A percentile compares a stretch with the other conserved stretches of the same genome.
These are phyloP conservation scores for Tapera naevia DNA, from an alignment of 2,797 vertebrate genomes.

Conservation along the genomic window DNA sequence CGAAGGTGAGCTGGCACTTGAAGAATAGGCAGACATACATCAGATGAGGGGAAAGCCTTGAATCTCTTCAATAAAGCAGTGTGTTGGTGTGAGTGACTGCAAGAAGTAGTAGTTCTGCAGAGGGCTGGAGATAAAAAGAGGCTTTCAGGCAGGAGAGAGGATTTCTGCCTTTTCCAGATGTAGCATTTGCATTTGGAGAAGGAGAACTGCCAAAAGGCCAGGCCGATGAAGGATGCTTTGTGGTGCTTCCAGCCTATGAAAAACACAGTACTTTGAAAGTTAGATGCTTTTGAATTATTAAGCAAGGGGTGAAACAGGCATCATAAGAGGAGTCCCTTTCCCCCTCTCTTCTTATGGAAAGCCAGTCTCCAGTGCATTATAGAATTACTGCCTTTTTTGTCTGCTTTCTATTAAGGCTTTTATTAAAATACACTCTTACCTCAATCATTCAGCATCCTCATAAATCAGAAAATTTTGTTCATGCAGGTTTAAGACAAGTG, in stretches of 20 bases:
- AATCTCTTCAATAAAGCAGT: slow-evolving; percentile 28
- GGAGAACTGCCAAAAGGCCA: slow-evolving; percentile 56
- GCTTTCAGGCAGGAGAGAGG: slow-evolving; percentile 67
- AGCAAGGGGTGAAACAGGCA: slow-evolving; percentile 12
- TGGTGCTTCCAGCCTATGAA: slow-evolving; percentile 59
- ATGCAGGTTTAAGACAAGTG: not conserved
- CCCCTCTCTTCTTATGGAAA: not conserved
- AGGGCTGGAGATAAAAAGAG: slow-evolving; percentile 63
- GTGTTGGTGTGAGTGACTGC: slow-evolving; percentile 1
- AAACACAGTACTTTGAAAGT: slow-evolving; percentile 40
- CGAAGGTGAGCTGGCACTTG: not conserved
- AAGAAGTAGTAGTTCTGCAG: slow-evolving; percentile 48
- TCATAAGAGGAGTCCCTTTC: not conserved
- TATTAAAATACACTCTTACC: not conserved
- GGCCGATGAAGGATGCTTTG: slow-evolving; percentile 71
- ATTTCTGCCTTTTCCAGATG: slow-evolving; percentile 71
- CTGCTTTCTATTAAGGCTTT: not conserved
- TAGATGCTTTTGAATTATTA: slow-evolving; percentile 47
- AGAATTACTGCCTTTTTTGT: not conserved
- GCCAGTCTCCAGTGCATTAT: not conserved
- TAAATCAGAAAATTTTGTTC: slow-evolving; percentile 15
- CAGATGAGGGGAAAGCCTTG: slow-evolving; percentile 18
- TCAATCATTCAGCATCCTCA: not conserved
- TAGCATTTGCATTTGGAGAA: slow-evolving; percentile 69
- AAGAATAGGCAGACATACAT: not conserved